These are phyloP conservation scores for Onychomys torridus DNA, from an alignment of 2,797 vertebrate species.

Conservation along the genomic window DNA sequence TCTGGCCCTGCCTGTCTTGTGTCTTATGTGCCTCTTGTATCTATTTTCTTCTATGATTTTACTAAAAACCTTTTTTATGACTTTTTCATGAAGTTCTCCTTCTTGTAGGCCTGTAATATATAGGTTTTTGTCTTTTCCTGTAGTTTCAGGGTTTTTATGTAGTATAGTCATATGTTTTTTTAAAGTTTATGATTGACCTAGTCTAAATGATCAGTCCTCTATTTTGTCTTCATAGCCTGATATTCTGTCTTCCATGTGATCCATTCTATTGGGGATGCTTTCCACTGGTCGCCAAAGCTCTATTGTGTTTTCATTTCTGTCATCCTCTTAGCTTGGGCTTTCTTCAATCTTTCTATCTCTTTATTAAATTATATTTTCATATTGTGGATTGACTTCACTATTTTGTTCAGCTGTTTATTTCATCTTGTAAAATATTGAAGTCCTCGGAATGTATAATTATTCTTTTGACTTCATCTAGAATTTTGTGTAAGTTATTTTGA, in stretches of 20 bases:
- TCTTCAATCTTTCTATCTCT: background rate
- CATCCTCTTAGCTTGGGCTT: background rate
- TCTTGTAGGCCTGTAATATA: background rate
- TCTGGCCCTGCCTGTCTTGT: background rate
- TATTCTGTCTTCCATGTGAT: background rate
- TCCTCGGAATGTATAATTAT: background rate
- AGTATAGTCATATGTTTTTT: background rate
- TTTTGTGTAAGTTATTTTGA: background rate
- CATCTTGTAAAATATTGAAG: background rate
- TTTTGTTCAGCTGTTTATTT: background rate
- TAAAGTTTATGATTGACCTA: background rate
- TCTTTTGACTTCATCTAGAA: background rate
- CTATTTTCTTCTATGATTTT: background rate
- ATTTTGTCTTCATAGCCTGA: background rate
- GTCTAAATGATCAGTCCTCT: background rate
- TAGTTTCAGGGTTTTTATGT: background rate
- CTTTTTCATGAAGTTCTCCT: background rate
- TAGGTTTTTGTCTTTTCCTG: background rate
- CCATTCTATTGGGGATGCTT: background rate
- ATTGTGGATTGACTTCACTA: background rate
- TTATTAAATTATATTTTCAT: background rate
- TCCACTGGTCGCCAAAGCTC: too few relatives aligned
- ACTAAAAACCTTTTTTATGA: background rate
- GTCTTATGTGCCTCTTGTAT: background rate
- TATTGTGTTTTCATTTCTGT: background rate